Evolutionary conservation across 2,888 invertebrate genomes (phyloP), one percentile per base, ranked within the genome.

Genomic region (Drosophila prolongata): DNA sequence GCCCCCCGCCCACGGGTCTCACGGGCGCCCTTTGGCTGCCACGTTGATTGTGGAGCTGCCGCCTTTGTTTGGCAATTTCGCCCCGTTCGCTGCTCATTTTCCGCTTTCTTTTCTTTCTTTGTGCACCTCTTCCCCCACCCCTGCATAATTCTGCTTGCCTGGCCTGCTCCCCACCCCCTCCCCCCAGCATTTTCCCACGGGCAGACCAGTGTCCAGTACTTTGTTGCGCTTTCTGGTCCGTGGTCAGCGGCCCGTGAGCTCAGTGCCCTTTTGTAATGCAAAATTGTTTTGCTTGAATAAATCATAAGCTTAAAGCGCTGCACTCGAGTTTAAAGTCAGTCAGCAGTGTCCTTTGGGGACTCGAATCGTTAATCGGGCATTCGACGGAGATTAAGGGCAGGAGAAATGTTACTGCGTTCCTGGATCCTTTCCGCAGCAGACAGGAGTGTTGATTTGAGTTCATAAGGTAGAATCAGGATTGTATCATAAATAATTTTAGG

Each of bases 261-360:
- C 66, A 67, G 72, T 77, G 76, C 70, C 62, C 68, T 74, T 84
- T 80, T 76, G 81, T 87, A 49, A 76, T 80, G 75, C 75, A 87
- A 84, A 71, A 82, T 79, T 77, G 87, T 72, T 82, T 81, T 84
- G 82, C 85, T 70, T 87, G 85, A 83, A 83, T 83, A 75, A 83
- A 85, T 84, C 73, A 84, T 87, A 61, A 74, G 67, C 69, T 77
- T 62, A 69, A 71, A 62, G 70, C 50, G 53, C 35, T 34, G 40
- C 43, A 30, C 34, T 55, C 14, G 30, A 24, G 42, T 56, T 71
- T 71, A 73, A 71, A 73, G 70, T 52, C 64, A 53, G 62, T 35
- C 38, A 6, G 43, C 53, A 38, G 47, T 13, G 49, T n/a, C 54
- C 65, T 34, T 62, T 13, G 37, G 16, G 19, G n/a, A 19, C 14